Percentiles rank a stretch among this genome's conserved stretches.
Conservation (phyloP, 2,888 invertebrate genomes). For the Clunio marinus region DNA sequence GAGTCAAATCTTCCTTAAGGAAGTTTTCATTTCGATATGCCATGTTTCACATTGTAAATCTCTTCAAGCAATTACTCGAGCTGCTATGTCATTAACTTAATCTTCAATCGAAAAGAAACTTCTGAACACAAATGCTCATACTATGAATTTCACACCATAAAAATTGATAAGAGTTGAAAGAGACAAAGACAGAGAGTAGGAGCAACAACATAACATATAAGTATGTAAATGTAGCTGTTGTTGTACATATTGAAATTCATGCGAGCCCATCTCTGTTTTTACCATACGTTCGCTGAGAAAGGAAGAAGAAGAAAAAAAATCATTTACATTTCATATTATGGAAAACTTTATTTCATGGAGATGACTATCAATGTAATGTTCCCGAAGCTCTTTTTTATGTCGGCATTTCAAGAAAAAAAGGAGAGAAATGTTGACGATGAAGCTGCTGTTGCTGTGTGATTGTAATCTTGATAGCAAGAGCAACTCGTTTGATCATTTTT, state of each 20-base stretch:
- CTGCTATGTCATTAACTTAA: constrained; percentile 10
- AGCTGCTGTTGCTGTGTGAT: background rate
- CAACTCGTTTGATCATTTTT: background rate
- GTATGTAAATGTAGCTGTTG: too few species aligned
- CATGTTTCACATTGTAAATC: background rate
- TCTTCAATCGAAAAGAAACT: background rate
- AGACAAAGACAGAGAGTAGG: too few species aligned
- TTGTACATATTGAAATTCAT: too few species aligned
- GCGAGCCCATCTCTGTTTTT: too few species aligned
- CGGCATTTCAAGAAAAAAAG: background rate
- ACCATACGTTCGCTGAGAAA: too few species aligned
- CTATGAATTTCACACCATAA: background rate
- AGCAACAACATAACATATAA: too few species aligned
- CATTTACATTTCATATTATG: constrained; percentile 23
- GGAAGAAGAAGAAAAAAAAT: background rate
- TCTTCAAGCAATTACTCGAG: background rate
- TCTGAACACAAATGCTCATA: background rate
- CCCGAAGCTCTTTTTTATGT: constrained; percentile 14
- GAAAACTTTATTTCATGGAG: constrained; percentile 35
- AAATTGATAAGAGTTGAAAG: background rate
- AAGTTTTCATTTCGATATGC: too few species aligned
- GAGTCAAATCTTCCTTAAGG: too few species aligned
- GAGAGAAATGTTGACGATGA: background rate
- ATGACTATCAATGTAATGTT: constrained; percentile 32
- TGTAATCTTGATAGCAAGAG: constrained; percentile 1